Percentiles rank a stretch among this genome's conserved stretches.
Evolutionary conservation across 1,140 invertebrate genomes (phyloP).

Genomic region (Pomacea maculata): DNA sequence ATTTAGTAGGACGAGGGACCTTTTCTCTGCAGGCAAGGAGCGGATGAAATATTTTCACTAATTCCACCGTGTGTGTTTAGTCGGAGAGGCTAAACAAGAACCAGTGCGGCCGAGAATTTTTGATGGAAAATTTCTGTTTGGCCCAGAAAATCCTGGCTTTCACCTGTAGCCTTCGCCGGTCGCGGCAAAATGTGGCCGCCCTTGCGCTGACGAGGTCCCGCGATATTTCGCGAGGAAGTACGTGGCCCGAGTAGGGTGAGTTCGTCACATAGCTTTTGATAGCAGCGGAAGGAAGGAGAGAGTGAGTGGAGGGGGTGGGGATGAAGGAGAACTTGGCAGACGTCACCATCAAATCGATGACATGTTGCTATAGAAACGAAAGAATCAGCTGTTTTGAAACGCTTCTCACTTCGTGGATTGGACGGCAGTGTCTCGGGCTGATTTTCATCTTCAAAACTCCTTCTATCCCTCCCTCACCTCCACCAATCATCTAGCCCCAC

Average conservation of each 20-base stretch:
- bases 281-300: not conserved
- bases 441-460: not conserved
- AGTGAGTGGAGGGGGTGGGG: no score
- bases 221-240: slow-evolving; percentile 19
- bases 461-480: not conserved
- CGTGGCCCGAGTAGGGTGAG: slow-evolving; percentile 8
- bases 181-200: slow-evolving; percentile 11
- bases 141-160: not conserved
- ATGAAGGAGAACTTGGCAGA: not conserved
- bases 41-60: slow-evolving; percentile 21
- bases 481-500: not conserved
- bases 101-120: not conserved
- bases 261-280: slow-evolving; percentile 15
- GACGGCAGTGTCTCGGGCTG: not conserved
- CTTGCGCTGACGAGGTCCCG: slow-evolving; percentile 2
- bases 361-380: slow-evolving; percentile 1
- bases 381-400: not conserved
- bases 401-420: not conserved
- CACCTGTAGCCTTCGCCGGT: not conserved
- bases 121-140: slow-evolving; percentile 3
- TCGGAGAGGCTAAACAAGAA: slow-evolving; percentile 8
- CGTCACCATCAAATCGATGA: slow-evolving; percentile 14
- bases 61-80: slow-evolving; percentile 14
- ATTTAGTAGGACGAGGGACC: slow-evolving; percentile 4
- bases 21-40: not conserved